These are phyloP conservation scores for Ectemnius continuus DNA, from an alignment of 2,888 invertebrate species.

Conservation along the genomic window DNA sequence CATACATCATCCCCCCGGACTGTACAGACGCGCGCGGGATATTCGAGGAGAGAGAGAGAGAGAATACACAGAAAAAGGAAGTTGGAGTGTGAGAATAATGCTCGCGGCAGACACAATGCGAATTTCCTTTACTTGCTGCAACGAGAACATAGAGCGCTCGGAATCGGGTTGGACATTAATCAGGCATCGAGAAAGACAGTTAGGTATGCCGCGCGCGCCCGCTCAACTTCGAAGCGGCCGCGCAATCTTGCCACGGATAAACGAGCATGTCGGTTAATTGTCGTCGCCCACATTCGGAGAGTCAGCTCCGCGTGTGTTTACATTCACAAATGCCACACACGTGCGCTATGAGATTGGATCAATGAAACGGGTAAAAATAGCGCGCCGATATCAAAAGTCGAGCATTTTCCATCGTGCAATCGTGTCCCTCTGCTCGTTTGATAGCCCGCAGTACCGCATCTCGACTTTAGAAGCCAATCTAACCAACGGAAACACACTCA, in stretches of 20 bases:
- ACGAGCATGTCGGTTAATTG: conserved; percentile 39
- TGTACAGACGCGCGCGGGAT: conserved; percentile 27
- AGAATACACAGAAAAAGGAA: too few relatives aligned
- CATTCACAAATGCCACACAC: conserved; percentile 22
- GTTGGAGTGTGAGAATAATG: conserved; percentile 7
- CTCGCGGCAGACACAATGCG: conserved; percentile 36
- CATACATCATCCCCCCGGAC: conserved; percentile 17
- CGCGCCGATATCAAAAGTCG: conserved; percentile 33
- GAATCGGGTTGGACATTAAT: conserved; percentile 14
- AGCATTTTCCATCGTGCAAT: conserved; percentile 30
- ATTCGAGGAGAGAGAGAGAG: too few relatives aligned
- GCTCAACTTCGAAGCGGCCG: conserved; percentile 38
- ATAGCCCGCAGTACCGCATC: conserved; percentile 30
- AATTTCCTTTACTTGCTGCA: conserved; percentile 16
- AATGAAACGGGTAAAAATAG: conserved; percentile 24
- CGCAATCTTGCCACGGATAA: conserved; percentile 54
- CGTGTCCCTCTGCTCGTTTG: conserved; percentile 27
- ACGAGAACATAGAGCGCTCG: background rate
- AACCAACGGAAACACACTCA: background rate
- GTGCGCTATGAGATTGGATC: background rate
- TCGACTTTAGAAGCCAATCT: conserved; percentile 32
- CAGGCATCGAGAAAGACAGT: conserved; percentile 17
- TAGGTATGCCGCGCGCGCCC: background rate
- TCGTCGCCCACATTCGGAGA: conserved; percentile 12
- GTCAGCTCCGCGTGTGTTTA: conserved; percentile 25